A percentile compares a stretch with the other conserved stretches of the same genome.
These are phyloP conservation scores for Eilema caniola DNA, from an alignment of 2,888 invertebrate species.

Conservation along the genomic window DNA sequence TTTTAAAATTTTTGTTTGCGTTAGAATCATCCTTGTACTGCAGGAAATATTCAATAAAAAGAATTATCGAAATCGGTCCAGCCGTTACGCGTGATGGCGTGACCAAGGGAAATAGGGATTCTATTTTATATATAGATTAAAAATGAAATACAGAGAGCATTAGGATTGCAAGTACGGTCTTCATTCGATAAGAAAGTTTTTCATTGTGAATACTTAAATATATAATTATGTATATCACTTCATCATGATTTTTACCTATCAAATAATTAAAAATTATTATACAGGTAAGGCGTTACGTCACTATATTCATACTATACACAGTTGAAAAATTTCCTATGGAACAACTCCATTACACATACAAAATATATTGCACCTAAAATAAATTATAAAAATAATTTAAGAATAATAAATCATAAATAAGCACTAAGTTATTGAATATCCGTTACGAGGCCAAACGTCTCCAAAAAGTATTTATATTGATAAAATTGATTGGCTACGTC, in stretches of 20 bases:
- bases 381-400: conserved; percentile 50
- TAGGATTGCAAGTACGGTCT: conserved; percentile 20
- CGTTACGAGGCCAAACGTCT: conserved; percentile 46
- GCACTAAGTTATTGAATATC: conserved; percentile 47
- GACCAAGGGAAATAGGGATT: no score
- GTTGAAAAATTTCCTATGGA: conserved; percentile 10
- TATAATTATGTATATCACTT: conserved; percentile 6
- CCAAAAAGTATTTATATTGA: conserved; percentile 36
- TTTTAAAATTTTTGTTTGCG: no score
- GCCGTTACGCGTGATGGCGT: no score
- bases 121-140: no score
- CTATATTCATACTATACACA: conserved; percentile 13
- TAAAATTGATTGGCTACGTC: conserved; percentile 44
- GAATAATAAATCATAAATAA: conserved; percentile 48
- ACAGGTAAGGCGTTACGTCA: not conserved
- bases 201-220: conserved; percentile 20
- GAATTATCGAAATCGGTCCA: no score
- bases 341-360: conserved; percentile 37
- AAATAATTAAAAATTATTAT: not conserved
- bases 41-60: no score
- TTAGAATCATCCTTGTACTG: no score
- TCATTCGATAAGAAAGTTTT: conserved; percentile 12
- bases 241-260: not conserved
- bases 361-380: conserved; percentile 50
- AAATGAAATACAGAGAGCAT: conserved; percentile 31